Conservation (phyloP, 2,113 vertebrate genomes). For the Stigmatopora argus region DNA sequence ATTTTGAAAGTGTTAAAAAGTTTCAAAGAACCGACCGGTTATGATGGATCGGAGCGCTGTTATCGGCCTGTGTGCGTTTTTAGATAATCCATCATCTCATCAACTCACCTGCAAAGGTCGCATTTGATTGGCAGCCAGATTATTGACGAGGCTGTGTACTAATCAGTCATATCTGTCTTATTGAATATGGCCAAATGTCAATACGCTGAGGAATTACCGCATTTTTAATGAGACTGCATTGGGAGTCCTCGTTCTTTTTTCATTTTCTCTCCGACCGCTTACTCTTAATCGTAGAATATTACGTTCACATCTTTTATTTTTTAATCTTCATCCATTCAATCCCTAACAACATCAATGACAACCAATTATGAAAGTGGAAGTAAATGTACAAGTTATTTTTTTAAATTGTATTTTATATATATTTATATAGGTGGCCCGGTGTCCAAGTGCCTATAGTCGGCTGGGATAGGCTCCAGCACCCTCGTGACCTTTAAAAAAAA, state of each 20-base stretch:
- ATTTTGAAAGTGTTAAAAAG: too few relatives aligned
- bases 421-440: too few relatives aligned
- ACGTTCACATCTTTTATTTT: too few relatives aligned
- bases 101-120: constrained; percentile 59
- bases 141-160: constrained; percentile 62
- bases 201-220: constrained; percentile 44
- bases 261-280: constrained; percentile 28
- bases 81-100: constrained; percentile 57
- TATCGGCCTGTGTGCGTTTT: constrained; percentile 27
- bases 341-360: not conserved
- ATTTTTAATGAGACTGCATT: constrained; percentile 48
- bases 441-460: too few relatives aligned
- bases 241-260: constrained; percentile 18
- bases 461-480: too few relatives aligned
- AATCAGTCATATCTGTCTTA: constrained; percentile 69
- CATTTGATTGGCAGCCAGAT: constrained; percentile 59
- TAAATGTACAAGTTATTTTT: too few relatives aligned
- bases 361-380: not conserved
- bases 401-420: too few relatives aligned
- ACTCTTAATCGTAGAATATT: not conserved
- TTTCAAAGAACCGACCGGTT: not conserved
- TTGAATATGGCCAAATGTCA: constrained; percentile 62
- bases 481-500: too few relatives aligned
- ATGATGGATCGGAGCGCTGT: constrained; percentile 46
- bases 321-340: not conserved